Conservation (phyloP, 2,797 vertebrate species). For the Danio kyathit region DNA sequence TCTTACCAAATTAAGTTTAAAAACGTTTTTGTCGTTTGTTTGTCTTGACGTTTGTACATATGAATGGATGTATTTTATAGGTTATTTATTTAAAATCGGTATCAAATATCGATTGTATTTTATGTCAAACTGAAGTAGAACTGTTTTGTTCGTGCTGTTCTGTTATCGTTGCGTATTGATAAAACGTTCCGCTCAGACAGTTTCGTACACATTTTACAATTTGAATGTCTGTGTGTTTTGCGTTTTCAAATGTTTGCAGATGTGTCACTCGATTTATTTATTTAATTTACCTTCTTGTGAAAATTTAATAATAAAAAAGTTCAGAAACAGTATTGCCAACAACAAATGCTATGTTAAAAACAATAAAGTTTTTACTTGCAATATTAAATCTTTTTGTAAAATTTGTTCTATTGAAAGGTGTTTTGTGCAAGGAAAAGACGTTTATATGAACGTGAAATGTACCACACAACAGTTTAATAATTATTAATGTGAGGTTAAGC, state of each 20-base stretch:
- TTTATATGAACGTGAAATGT: background rate
- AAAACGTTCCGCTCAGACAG: slow-evolving; percentile 89
- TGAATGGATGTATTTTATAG: slow-evolving; percentile 81
- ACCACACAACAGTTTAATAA: background rate
- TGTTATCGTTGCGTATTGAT: slow-evolving; percentile 89
- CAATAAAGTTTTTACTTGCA: slow-evolving; percentile 95
- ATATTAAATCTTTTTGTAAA: slow-evolving; percentile 67
- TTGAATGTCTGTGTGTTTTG: slow-evolving; percentile 79
- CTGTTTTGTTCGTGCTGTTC: slow-evolving; percentile 69
- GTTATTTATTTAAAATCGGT: slow-evolving; percentile 80
- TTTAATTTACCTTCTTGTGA: slow-evolving; percentile 73
- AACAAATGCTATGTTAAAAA: slow-evolving; percentile 70
- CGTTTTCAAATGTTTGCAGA: slow-evolving; percentile 63
- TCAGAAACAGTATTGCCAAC: slow-evolving; percentile 74
- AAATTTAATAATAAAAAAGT: slow-evolving; percentile 91
- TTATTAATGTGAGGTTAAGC: background rate
- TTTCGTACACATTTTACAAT: slow-evolving; percentile 86
- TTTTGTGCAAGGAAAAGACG: background rate
- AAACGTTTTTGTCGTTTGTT: slow-evolving; percentile 53
- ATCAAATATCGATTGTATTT: slow-evolving; percentile 77
- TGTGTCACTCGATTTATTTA: slow-evolving; percentile 49
- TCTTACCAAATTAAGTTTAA: slow-evolving; percentile 62
- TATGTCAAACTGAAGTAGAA: background rate
- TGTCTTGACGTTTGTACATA: slow-evolving; percentile 81
- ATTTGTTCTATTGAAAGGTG: slow-evolving; percentile 28